Percentiles rank a stretch among this genome's conserved stretches.
These are phyloP conservation scores for Xylophagus ater DNA, from an alignment of 2,888 invertebrate genomes.

Conservation along the genomic window DNA sequence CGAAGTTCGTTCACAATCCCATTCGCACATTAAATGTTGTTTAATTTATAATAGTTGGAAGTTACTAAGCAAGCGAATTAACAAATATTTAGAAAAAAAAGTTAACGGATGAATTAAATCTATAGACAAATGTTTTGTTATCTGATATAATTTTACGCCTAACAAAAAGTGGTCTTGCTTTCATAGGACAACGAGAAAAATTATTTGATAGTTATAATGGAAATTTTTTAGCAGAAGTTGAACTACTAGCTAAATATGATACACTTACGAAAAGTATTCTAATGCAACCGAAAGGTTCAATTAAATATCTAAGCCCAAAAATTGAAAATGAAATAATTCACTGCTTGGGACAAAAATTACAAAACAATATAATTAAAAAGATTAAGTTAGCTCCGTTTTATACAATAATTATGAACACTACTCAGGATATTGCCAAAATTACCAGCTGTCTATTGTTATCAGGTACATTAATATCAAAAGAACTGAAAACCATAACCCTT, in stretches of 20 bases:
- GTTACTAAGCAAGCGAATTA: not conserved
- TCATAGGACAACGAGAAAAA: constrained; percentile 3
- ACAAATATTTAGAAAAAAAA: too few relatives aligned
- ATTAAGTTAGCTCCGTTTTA: constrained; percentile 1
- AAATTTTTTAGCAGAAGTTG: constrained; percentile 5
- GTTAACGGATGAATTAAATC: constrained; percentile 8
- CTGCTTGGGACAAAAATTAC: not conserved
- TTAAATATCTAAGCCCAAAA: constrained; percentile 4
- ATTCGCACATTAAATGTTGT: constrained; percentile 1
- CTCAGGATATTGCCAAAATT: constrained; percentile 8
- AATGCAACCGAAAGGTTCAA: not conserved
- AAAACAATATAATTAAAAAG: constrained; percentile 1
- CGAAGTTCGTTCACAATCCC: too few relatives aligned
- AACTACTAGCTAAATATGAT: constrained; percentile 7
- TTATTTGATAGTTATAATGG: constrained; percentile 5
- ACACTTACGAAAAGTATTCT: not conserved
- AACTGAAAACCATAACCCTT: not conserved
- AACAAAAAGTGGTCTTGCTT: constrained; percentile 1
- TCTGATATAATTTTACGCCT: constrained; percentile 4
- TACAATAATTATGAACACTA: constrained; percentile 6
- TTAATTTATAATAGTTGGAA: constrained; percentile 1
- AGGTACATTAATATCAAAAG: constrained; percentile 1
- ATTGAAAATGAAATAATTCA: constrained; percentile 1
- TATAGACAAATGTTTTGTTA: constrained; percentile 9
- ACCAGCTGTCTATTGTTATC: constrained; percentile 5